A percentile compares a stretch with the other conserved stretches of the same genome.
phyloP scores from a whole-genome alignment of 1,140 invertebrate genomes.

The Pseudoatta argentina region DNA sequence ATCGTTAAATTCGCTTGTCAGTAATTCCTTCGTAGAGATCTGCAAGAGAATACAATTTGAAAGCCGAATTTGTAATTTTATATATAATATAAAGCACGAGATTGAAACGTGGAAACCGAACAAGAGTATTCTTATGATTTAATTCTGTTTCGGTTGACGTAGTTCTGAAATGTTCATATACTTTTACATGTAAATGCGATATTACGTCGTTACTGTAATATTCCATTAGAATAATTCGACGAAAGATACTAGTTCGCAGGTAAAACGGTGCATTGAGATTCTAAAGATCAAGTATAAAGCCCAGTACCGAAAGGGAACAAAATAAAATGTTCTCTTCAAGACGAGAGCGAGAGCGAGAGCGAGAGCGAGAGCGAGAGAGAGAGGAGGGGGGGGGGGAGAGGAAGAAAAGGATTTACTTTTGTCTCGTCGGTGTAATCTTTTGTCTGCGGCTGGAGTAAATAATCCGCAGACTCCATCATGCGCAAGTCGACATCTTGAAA shows the following conservation, averaged over 20 bases:
- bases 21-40: slow-evolving; percentile 17
- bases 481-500: slow-evolving; percentile 48
- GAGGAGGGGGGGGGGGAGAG: not conserved
- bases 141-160: slow-evolving; percentile 16
- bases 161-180: slow-evolving; percentile 16
- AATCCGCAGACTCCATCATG: slow-evolving; percentile 56
- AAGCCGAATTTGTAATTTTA: slow-evolving; percentile 34
- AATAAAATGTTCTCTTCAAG: slow-evolving; percentile 8
- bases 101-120: slow-evolving; percentile 23
- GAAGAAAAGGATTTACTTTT: slow-evolving; percentile 28
- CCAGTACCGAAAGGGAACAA: not conserved
- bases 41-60: slow-evolving; percentile 36
- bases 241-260: slow-evolving; percentile 32
- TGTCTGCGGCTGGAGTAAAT: slow-evolving; percentile 59
- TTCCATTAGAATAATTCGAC: slow-evolving; percentile 52
- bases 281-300: slow-evolving; percentile 38
- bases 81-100: slow-evolving; percentile 26
- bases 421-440: slow-evolving; percentile 56
- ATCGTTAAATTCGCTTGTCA: slow-evolving; percentile 43
- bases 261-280: slow-evolving; percentile 43
- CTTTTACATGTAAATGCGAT: slow-evolving; percentile 33
- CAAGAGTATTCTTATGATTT: slow-evolving; percentile 11
- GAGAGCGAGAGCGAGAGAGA: not conserved
- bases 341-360: not conserved
- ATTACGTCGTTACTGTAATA: slow-evolving; percentile 35